Evolutionary conservation across 2,888 invertebrate genomes (phyloP), one percentile per base, ranked within the genome.

Genomic region (Dorcus parallelipipedus): DNA sequence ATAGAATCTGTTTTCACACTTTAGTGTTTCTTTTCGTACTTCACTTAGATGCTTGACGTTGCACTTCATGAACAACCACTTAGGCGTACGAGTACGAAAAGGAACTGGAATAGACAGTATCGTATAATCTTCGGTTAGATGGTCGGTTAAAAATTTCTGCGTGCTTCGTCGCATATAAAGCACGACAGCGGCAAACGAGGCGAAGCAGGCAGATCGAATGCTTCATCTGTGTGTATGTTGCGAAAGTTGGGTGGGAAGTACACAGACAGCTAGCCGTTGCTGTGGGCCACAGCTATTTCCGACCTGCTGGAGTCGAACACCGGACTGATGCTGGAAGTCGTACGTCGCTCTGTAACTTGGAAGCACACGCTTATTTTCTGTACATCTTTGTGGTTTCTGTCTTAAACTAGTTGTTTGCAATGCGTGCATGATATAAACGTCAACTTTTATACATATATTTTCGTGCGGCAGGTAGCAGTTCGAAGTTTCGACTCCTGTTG

Each of bases 261-360:
- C 78, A 76, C 71, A 76, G 82, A 81, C 85, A 84, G 84, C 83
- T 83, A 83, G 84, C 85, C 85, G 85, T 85, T 85, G 84, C 83
- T 85, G 85, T 85, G 81, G 84, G 82, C 84, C 84, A 80, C 80
- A 79, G 73, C 76, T 71, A 73, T 72, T 73, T 77, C 74, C 75
- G 76, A 76, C 73, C 77, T 73, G 75, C 73, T 73, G 74, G 77
- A 78, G 78, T 77, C 78, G 77, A 76, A 75, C 59, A 63, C 58
- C 67, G 63, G 69, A 74, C 74, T 76, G 77, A 77, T 76, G 76
- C 76, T 71, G 66, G 63, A 68, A 54, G 68, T 69, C 69, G 67
- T 60, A 58, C 26, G 26, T 33, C 26, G 26, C 26, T 33, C 7
- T 33, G 26, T 33, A 33, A 33, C 26, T 33, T 33, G 26, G 7